phyloP scores from a whole-genome alignment of 2,888 invertebrate species.

The Andrena dorsata region DNA sequence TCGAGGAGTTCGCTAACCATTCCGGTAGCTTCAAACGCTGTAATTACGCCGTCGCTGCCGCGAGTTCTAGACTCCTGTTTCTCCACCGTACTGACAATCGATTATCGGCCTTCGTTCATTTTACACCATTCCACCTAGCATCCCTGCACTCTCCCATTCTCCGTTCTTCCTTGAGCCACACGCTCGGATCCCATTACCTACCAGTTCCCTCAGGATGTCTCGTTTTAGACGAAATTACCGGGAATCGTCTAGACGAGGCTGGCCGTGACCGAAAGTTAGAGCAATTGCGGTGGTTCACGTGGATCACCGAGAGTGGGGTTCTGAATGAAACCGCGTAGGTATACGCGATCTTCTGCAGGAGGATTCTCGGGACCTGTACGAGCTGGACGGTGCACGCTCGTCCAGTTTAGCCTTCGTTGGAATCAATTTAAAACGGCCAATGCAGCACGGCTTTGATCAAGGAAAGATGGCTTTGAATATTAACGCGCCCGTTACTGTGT shows the following conservation, averaged over 20 bases:
- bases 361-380: constrained; percentile 7
- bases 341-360: neutral
- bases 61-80: constrained; percentile 56
- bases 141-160: neutral
- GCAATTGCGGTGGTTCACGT: neutral
- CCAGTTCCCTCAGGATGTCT: constrained; percentile 1
- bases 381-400: neutral
- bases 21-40: constrained; percentile 71
- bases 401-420: constrained; percentile 4
- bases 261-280: neutral
- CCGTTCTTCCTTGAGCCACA: neutral
- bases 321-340: neutral
- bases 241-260: neutral
- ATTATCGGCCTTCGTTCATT: constrained; percentile 40
- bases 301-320: too few species aligned
- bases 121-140: neutral
- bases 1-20: constrained; percentile 62
- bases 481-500: neutral
- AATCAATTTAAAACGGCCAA: constrained; percentile 14
- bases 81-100: constrained; percentile 41
- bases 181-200: neutral
- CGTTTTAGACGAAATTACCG: too few species aligned
- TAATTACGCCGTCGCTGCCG: constrained; percentile 68
- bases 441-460: constrained; percentile 3
- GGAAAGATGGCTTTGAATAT: constrained; percentile 5